Evolutionary conservation across 2,888 invertebrate genomes (phyloP).

Genomic region (Drosophila mayaguana): DNA sequence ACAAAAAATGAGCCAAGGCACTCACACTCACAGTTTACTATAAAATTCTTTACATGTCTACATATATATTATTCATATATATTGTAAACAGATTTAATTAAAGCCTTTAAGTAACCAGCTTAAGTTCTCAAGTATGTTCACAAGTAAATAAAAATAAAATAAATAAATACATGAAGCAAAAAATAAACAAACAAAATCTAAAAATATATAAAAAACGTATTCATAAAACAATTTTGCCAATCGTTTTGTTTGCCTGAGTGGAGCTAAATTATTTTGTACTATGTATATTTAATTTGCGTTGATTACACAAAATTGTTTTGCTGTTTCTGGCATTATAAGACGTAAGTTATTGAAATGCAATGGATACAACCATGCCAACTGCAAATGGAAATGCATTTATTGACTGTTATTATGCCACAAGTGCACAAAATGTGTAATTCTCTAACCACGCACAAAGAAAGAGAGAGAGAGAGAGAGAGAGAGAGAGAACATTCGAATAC

Average conservation of each 20-base stretch:
- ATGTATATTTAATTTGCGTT: background rate
- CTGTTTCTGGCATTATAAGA: background rate
- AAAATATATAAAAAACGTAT: background rate
- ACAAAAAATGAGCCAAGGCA: too few relatives aligned
- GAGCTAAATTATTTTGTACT: background rate
- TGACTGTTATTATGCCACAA: conserved; percentile 28
- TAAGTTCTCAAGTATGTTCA: background rate
- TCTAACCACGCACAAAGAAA: background rate
- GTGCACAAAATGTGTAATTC: conserved; percentile 8
- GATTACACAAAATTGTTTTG: background rate
- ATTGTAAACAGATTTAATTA: background rate
- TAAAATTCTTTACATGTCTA: background rate
- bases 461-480: background rate
- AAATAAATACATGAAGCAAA: background rate
- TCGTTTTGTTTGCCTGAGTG: background rate
- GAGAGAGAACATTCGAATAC: background rate
- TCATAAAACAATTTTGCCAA: background rate
- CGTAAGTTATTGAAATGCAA: conserved; percentile 11
- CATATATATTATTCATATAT: too few relatives aligned
- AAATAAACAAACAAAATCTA: background rate
- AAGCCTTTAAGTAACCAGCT: background rate
- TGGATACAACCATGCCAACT: background rate
- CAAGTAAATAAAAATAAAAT: background rate
- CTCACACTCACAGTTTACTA: too few relatives aligned
- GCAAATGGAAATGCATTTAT: conserved; percentile 9